phyloP scores from a whole-genome alignment of 2,797 vertebrate genomes.

The Alca torda region DNA sequence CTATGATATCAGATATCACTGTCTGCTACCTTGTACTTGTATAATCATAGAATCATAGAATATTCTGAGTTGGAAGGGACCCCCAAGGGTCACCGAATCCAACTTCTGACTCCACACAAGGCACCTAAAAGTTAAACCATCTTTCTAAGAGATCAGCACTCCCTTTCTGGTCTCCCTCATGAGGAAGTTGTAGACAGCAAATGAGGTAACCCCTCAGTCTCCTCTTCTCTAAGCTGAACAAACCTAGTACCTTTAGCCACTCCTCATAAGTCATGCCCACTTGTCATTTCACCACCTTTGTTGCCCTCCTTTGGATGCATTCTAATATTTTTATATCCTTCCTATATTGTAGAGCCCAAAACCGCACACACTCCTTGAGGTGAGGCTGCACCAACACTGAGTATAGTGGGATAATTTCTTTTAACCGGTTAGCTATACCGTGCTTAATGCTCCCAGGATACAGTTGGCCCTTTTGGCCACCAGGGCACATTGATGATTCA shows the following conservation, averaged over 20 bases:
- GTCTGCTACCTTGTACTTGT: neutral
- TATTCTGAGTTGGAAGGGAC: neutral
- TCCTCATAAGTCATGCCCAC: fast-evolving
- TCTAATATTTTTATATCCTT: neutral
- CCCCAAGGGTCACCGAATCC: fast-evolving
- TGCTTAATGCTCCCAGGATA: neutral
- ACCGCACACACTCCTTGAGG: neutral
- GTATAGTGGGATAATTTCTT: neutral
- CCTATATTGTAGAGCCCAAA: neutral
- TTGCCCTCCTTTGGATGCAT: neutral
- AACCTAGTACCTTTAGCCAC: neutral
- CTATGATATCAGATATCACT: neutral
- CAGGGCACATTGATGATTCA: neutral
- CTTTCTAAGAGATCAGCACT: neutral
- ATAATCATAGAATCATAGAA: neutral
- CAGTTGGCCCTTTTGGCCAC: neutral
- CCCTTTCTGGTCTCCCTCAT: neutral
- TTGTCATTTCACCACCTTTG: neutral
- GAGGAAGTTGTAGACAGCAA: neutral
- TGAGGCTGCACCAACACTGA: neutral
- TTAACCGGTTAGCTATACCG: neutral
- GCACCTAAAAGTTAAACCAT: neutral
- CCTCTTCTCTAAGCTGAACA: neutral
- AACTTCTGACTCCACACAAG: neutral
- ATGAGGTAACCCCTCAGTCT: neutral